phyloP scores from a whole-genome alignment of 1,140 invertebrate genomes.

The Matsumurasca onukii region DNA sequence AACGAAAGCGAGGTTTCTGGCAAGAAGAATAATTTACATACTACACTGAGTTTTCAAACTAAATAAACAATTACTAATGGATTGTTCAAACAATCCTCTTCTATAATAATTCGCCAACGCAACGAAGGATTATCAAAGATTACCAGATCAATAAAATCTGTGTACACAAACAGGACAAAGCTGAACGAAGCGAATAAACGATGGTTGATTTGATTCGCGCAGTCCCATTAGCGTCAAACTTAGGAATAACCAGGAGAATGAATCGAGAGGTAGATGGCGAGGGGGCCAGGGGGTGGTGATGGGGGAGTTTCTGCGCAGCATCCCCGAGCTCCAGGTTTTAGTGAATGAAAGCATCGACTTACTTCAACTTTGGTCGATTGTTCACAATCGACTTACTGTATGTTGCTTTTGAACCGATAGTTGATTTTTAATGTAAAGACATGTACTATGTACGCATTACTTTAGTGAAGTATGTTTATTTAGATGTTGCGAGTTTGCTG shows the following conservation, averaged over 20 bases:
- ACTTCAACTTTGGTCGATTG: background rate
- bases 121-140: no score
- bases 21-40: no score
- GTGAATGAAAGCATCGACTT: background rate
- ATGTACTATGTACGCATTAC: no score
- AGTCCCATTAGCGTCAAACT: constrained; percentile 22
- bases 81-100: no score
- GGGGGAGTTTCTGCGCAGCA: background rate
- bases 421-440: background rate
- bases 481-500: no score
- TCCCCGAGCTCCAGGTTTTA: background rate
- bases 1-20: no score
- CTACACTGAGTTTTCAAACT: no score
- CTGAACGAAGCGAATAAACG: constrained; percentile 8
- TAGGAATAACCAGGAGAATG: background rate
- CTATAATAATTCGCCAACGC: no score
- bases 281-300: background rate
- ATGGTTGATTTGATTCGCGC: constrained; percentile 17
- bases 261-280: background rate
- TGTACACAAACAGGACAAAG: no score
- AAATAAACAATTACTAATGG: no score
- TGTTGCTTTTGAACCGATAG: background rate
- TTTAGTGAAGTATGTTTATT: no score
- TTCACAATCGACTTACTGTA: background rate
- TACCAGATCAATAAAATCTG: no score